Evolutionary conservation across 2,797 vertebrate genomes (phyloP).

Genomic region (Xyrichtys novacula): DNA sequence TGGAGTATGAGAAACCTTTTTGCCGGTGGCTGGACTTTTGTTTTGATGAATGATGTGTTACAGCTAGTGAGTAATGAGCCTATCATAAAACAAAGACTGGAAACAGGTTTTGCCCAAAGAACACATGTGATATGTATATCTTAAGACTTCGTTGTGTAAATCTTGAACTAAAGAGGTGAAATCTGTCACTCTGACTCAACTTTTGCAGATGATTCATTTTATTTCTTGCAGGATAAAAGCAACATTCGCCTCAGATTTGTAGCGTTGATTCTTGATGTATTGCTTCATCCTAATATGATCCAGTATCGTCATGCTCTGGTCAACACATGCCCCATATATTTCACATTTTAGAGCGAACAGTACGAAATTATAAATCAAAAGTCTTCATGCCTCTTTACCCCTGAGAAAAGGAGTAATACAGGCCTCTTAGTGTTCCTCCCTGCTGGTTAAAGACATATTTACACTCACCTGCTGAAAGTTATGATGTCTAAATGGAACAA

Average conservation of each 20-base stretch:
- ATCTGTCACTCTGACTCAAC: too few relatives aligned
- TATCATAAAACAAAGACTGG: too few relatives aligned
- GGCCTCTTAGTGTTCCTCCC: background rate
- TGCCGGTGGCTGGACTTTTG: too few relatives aligned
- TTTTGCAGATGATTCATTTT: background rate
- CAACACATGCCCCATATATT: background rate
- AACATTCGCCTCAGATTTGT: background rate
- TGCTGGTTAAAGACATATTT: background rate
- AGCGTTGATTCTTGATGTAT: background rate
- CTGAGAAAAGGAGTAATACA: background rate
- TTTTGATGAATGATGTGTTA: too few relatives aligned
- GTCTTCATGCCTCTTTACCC: background rate
- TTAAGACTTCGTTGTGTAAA: too few relatives aligned
- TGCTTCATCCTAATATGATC: background rate
- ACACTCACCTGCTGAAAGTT: background rate
- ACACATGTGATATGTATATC: too few relatives aligned
- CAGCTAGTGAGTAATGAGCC: too few relatives aligned
- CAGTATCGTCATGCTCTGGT: background rate
- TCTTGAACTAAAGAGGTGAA: too few relatives aligned
- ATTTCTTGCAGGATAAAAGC: background rate
- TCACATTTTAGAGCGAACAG: background rate
- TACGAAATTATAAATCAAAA: background rate
- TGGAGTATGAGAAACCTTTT: too few relatives aligned
- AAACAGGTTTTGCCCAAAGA: too few relatives aligned
- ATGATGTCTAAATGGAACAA: background rate